Percentiles rank a stretch among this genome's conserved stretches.
Conservation (phyloP, 1,140 invertebrate genomes). For the Solen grandis region DNA sequence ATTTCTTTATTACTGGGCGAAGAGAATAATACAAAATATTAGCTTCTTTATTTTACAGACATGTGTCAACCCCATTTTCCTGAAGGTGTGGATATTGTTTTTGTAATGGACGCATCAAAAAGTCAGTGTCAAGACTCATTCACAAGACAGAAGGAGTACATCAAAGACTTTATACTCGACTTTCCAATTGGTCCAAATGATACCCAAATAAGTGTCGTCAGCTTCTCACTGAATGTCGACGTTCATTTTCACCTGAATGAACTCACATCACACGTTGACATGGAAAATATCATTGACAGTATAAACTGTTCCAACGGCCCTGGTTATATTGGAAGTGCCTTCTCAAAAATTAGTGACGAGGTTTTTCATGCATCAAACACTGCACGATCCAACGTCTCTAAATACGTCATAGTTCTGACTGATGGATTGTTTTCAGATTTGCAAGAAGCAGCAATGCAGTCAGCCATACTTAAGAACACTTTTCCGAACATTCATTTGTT, state of each 20-base stretch:
- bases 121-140: no score
- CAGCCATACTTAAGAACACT: background rate
- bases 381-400: background rate
- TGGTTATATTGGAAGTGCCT: slow-evolving; percentile 1
- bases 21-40: no score
- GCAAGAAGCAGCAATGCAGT: background rate
- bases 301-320: background rate
- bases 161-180: no score
- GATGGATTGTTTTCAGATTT: background rate
- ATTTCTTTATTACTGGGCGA: no score
- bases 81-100: background rate
- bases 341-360: background rate
- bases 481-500: background rate
- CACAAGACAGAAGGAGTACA: no score
- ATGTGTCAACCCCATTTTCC: slow-evolving; percentile 20
- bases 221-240: no score
- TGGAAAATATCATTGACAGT: background rate
- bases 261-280: no score
- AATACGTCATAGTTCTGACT: slow-evolving; percentile 11
- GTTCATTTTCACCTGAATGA: no score
- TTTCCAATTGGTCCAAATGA: slow-evolving; percentile 14
- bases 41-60: slow-evolving; percentile 11
- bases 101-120: background rate
- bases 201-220: no score
- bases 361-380: background rate